A percentile compares a stretch with the other conserved stretches of the same genome.
Evolutionary conservation across 2,797 vertebrate species (phyloP).

Genomic region (Pipistrellus nathusii): DNA sequence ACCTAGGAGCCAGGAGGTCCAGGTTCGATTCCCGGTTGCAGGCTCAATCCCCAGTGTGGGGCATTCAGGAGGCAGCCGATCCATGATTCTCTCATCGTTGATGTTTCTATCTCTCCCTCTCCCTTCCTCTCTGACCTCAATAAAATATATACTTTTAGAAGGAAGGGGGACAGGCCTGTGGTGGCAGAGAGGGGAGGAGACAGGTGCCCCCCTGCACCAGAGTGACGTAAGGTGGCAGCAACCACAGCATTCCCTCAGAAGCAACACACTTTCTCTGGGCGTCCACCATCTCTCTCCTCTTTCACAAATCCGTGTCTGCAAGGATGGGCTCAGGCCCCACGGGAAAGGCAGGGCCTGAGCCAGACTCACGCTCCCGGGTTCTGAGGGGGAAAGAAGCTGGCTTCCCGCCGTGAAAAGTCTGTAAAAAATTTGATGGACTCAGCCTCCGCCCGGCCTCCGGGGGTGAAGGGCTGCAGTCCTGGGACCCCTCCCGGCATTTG

Average conservation of each 20-base stretch:
- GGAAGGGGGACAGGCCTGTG: too few relatives aligned
- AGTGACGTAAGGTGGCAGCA: background rate
- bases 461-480: background rate
- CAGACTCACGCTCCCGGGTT: conserved; percentile 44
- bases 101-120: too few relatives aligned
- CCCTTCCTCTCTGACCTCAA: too few relatives aligned
- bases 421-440: conserved; percentile 42
- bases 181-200: background rate
- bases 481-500: conserved; percentile 66
- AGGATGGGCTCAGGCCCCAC: background rate
- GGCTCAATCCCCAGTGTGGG: too few relatives aligned
- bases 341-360: background rate
- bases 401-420: conserved; percentile 28
- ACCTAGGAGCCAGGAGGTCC: too few relatives aligned
- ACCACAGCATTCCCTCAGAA: conserved; percentile 26
- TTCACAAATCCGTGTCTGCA: background rate
- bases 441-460: background rate
- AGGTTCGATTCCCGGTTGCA: too few relatives aligned
- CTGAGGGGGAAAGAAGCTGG: conserved; percentile 14
- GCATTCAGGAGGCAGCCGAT: too few relatives aligned
- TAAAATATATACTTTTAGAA: too few relatives aligned
- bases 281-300: conserved; percentile 51
- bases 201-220: background rate
- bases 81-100: too few relatives aligned
- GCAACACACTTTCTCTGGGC: conserved; percentile 37